phyloP scores from a whole-genome alignment of 2,888 invertebrate genomes.

The Monoplex corrugatus region DNA sequence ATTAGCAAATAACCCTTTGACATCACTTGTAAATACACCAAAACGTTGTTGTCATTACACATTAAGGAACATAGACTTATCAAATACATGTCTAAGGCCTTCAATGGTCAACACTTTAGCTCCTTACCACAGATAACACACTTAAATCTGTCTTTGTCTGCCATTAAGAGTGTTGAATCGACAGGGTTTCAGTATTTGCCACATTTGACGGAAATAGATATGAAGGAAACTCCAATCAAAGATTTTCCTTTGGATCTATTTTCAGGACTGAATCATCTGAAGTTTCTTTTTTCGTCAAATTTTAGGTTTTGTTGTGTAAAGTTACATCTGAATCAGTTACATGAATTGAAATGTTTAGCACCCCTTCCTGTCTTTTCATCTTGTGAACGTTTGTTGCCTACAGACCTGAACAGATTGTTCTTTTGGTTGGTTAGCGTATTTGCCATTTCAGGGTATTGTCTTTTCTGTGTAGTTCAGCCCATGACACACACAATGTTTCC shows the following conservation, averaged over 20 bases:
- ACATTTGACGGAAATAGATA: background rate
- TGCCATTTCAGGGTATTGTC: background rate
- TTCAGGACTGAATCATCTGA: background rate
- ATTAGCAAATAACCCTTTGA: background rate
- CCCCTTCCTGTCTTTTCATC: background rate
- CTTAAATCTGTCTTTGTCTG: background rate
- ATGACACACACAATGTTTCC: background rate
- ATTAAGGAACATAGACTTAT: background rate
- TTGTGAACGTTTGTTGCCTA: background rate
- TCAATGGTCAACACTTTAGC: background rate
- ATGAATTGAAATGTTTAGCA: too few species aligned
- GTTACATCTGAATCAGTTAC: too few species aligned
- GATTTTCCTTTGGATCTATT: background rate
- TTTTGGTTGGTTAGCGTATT: background rate
- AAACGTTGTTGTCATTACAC: too few species aligned
- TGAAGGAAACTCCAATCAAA: background rate
- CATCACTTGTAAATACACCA: background rate
- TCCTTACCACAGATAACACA: background rate
- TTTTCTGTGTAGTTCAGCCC: background rate
- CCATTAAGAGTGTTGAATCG: background rate
- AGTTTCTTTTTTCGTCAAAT: background rate
- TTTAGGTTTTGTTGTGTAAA: background rate
- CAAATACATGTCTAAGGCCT: background rate
- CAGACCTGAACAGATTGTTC: background rate
- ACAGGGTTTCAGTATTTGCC: background rate